Evolutionary conservation across 2,888 invertebrate species (phyloP).

Genomic region (Athalia circularis): DNA sequence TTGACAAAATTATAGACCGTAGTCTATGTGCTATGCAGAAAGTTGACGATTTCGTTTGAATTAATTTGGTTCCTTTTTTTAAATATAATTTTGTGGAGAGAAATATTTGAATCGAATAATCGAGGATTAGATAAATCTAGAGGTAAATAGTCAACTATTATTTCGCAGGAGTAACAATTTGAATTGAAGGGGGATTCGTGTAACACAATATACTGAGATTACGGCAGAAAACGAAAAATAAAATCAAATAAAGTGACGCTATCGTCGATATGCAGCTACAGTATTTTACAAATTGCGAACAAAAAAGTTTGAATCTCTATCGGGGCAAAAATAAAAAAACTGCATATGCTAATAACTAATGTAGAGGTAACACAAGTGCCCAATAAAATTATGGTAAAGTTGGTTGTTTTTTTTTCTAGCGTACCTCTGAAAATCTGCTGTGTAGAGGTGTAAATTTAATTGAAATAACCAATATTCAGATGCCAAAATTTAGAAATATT

Average conservation of each 20-base stretch:
- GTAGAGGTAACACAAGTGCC: constrained; percentile 24
- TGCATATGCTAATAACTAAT: neutral
- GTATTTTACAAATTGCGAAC: neutral
- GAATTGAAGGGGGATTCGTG: constrained; percentile 15
- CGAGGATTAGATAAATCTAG: constrained; percentile 12
- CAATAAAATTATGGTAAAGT: neutral
- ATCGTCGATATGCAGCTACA: constrained; percentile 19
- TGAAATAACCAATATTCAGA: constrained; percentile 15
- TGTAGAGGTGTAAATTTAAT: constrained; percentile 5
- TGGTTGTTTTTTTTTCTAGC: neutral
- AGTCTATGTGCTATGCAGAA: constrained; percentile 22
- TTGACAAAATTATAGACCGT: constrained; percentile 21
- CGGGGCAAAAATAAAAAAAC: neutral
- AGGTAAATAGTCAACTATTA: neutral
- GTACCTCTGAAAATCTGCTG: constrained; percentile 8
- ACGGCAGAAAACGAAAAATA: constrained; percentile 3
- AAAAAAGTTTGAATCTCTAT: neutral
- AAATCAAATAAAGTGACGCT: constrained; percentile 28
- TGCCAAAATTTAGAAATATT: constrained; percentile 24
- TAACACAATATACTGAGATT: constrained; percentile 36
- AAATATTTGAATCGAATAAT: constrained; percentile 24
- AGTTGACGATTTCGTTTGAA: constrained; percentile 21
- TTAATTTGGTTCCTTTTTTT: constrained; percentile 10
- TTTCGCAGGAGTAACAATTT: constrained; percentile 8
- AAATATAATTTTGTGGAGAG: neutral